Evolutionary conservation across 1,140 invertebrate species (phyloP).

Genomic region (Andrena cerasifolii): DNA sequence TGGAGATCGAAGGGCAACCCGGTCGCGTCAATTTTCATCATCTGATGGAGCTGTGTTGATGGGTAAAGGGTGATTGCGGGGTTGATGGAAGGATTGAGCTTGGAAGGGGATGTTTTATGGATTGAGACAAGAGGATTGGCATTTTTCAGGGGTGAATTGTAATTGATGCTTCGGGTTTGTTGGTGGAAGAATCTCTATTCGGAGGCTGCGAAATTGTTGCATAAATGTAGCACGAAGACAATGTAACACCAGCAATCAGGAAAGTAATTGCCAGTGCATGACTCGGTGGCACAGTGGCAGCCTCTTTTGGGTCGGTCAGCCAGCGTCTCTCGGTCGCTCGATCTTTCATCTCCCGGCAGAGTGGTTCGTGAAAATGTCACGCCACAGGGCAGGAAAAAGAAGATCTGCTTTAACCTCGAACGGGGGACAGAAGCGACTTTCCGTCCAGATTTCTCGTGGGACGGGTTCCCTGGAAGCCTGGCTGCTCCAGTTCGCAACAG

Average conservation of each 20-base stretch:
- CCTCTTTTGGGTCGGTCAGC: background rate
- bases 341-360: background rate
- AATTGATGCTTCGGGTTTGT: too few relatives aligned
- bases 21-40: conserved; percentile 11
- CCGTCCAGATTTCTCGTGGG: conserved; percentile 50
- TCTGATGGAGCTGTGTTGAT: background rate
- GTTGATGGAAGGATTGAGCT: too few relatives aligned
- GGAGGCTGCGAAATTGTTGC: too few relatives aligned
- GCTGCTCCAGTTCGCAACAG: background rate
- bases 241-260: too few relatives aligned
- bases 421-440: conserved; percentile 27
- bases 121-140: too few relatives aligned
- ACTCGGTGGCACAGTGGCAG: background rate
- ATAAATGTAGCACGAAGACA: too few relatives aligned
- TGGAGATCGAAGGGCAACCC: conserved; percentile 20
- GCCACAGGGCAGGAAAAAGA: background rate
- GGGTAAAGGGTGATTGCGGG: too few relatives aligned
- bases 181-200: too few relatives aligned
- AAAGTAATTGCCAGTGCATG: background rate
- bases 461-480: background rate
- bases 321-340: background rate
- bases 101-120: too few relatives aligned
- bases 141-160: too few relatives aligned
- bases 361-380: background rate
- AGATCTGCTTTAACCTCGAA: background rate